These are phyloP conservation scores for Panagrolaimus sp. DNA, from an alignment of 1,140 invertebrate genomes.

Conservation along the genomic window DNA sequence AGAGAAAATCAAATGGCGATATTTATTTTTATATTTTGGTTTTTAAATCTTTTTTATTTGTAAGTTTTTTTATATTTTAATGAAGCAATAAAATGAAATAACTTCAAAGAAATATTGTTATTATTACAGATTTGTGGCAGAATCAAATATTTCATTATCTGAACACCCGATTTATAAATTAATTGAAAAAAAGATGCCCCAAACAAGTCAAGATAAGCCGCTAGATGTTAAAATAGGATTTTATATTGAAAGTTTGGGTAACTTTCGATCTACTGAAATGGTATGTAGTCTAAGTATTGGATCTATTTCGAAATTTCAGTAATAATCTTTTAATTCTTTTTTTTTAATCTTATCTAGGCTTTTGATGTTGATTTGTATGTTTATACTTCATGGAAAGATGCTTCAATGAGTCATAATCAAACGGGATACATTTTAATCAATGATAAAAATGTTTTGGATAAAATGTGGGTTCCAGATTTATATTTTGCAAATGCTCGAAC, in stretches of 20 bases:
- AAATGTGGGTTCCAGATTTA: slow-evolving; percentile 60
- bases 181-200: slow-evolving; percentile 6
- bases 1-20: no score
- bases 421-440: slow-evolving; percentile 49
- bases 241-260: slow-evolving; percentile 50
- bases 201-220: neutral
- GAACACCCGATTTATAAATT: slow-evolving; percentile 14
- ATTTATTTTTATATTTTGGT: no score
- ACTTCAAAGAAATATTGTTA: no score
- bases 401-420: slow-evolving; percentile 35
- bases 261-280: slow-evolving; percentile 51
- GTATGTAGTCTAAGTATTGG: slow-evolving; percentile 20
- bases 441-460: slow-evolving; percentile 39
- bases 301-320: neutral
- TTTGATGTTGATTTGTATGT: slow-evolving; percentile 53
- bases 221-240: slow-evolving; percentile 43
- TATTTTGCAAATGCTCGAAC: slow-evolving; percentile 53
- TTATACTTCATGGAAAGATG: slow-evolving; percentile 48
- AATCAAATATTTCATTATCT: no score
- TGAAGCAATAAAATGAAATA: no score
- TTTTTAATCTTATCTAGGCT: slow-evolving; percentile 32
- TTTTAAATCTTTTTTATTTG: no score
- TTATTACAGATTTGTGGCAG: no score
- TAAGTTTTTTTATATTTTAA: no score
- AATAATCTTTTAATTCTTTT: neutral